Percentiles rank a stretch among this genome's conserved stretches.
phyloP scores from a whole-genome alignment of 2,888 invertebrate species.

The Ctenicera cuprea region DNA sequence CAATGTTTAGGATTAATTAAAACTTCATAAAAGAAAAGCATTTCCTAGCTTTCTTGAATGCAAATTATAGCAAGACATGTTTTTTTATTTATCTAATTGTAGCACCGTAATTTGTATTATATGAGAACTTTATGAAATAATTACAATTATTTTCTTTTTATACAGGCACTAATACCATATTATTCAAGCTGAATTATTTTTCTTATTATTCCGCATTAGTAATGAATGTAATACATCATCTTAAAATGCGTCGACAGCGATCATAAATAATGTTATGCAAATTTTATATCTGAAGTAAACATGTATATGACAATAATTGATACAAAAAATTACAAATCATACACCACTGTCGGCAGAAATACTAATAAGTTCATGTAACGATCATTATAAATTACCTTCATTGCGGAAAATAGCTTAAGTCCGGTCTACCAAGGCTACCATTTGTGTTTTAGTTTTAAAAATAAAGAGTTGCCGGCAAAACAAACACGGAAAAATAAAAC shows the following conservation, averaged over 20 bases:
- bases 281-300: constrained; percentile 15
- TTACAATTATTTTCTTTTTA: too few relatives aligned
- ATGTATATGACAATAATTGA: constrained; percentile 18
- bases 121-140: too few relatives aligned
- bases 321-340: constrained; percentile 25
- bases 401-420: constrained; percentile 27
- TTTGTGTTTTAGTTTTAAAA: too few relatives aligned
- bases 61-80: too few relatives aligned
- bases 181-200: constrained; percentile 2
- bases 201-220: not conserved
- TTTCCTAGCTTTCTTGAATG: too few relatives aligned
- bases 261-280: constrained; percentile 24
- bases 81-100: too few relatives aligned
- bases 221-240: constrained; percentile 21
- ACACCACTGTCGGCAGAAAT: constrained; percentile 21
- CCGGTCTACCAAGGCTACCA: constrained; percentile 10
- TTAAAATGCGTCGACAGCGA: constrained; percentile 13
- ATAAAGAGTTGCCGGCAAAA: too few relatives aligned
- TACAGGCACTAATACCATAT: too few relatives aligned
- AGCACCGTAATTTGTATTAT: too few relatives aligned
- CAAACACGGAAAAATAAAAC: too few relatives aligned
- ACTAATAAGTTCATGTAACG: constrained; percentile 31
- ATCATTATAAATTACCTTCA: constrained; percentile 32
- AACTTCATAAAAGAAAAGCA: too few relatives aligned
- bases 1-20: too few relatives aligned